Evolutionary conservation across 2,888 invertebrate genomes (phyloP).

Genomic region (Macaria liturata): DNA sequence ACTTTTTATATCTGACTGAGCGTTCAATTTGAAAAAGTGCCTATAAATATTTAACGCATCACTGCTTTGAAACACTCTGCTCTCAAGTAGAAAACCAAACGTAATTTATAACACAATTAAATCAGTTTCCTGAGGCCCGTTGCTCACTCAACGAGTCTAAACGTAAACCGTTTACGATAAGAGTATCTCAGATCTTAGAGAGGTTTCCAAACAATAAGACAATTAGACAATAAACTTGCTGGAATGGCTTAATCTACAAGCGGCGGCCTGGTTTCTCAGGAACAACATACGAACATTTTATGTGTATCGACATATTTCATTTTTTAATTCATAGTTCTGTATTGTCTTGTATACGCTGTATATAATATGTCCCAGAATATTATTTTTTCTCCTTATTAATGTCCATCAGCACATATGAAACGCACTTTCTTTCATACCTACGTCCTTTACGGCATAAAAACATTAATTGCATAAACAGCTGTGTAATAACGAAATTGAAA

Average conservation of each 20-base stretch:
- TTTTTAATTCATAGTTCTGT: too few species aligned
- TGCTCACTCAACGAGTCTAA: conserved; percentile 13
- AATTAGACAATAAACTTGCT: conserved; percentile 69
- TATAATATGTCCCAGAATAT: too few species aligned
- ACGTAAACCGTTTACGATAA: conserved; percentile 39
- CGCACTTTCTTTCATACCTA: too few species aligned
- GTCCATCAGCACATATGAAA: too few species aligned
- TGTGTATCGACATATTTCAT: too few species aligned
- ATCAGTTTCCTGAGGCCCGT: conserved; percentile 26
- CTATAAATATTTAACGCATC: background rate
- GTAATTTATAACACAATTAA: conserved; percentile 28
- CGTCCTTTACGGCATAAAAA: too few species aligned
- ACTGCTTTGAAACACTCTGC: conserved; percentile 2
- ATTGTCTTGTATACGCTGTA: too few species aligned
- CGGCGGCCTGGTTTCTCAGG: conserved; percentile 31
- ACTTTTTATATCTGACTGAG: background rate
- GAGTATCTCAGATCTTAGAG: conserved; percentile 32
- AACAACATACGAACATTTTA: conserved; percentile 27
- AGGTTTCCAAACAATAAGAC: conserved; percentile 66
- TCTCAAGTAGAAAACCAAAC: conserved; percentile 20
- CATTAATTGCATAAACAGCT: too few species aligned
- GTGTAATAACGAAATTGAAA: too few species aligned
- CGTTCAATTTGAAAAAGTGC: background rate
- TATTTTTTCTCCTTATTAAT: too few species aligned
- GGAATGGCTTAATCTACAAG: conserved; percentile 66